These are phyloP conservation scores for Corynorhinus townsendii DNA, from an alignment of 2,113 vertebrate genomes.

Conservation along the genomic window DNA sequence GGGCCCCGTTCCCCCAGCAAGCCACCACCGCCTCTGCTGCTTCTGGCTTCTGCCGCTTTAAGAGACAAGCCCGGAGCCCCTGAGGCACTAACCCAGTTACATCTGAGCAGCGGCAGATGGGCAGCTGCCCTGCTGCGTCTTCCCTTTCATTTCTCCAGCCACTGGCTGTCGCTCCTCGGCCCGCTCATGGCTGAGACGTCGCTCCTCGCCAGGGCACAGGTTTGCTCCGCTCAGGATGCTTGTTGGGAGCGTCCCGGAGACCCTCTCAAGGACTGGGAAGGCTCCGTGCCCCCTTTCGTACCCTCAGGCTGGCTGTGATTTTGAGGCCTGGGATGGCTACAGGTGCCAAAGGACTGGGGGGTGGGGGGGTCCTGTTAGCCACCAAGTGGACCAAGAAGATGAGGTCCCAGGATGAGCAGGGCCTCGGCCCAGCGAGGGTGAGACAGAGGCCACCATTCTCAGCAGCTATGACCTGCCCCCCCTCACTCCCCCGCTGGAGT, in stretches of 20 bases:
- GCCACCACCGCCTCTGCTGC: neutral
- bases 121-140: neutral
- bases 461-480: neutral
- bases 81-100: neutral
- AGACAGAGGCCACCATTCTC: neutral
- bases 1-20: fast-evolving
- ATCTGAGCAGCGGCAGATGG: neutral
- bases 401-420: neutral
- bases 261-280: fast-evolving
- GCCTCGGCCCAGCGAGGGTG: neutral
- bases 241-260: fast-evolving
- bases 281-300: neutral
- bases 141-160: constrained; percentile 15
- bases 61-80: neutral
- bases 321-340: neutral
- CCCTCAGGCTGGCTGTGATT: neutral
- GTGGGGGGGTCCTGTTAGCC: neutral
- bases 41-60: neutral
- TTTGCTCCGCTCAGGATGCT: neutral
- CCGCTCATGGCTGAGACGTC: neutral
- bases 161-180: neutral
- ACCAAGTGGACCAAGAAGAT: neutral
- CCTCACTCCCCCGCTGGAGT: neutral
- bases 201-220: neutral
- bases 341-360: neutral